Evolutionary conservation across 2,888 invertebrate species (phyloP).

Genomic region (Ochropleura leucogaster): DNA sequence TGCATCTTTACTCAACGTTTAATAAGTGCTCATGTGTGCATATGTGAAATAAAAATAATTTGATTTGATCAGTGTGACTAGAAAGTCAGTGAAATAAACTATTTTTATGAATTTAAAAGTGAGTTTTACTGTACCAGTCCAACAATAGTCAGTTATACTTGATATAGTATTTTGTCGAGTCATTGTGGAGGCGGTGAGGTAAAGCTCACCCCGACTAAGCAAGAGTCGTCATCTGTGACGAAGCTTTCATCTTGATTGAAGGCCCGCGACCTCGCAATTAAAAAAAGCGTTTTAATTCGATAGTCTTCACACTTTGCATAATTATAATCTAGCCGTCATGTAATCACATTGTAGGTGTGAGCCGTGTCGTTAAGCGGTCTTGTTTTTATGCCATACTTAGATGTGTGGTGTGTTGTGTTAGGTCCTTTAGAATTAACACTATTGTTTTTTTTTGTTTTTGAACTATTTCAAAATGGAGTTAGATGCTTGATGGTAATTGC

Average conservation of each 20-base stretch:
- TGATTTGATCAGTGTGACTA: too few relatives aligned
- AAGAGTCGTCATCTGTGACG: slow-evolving; percentile 59
- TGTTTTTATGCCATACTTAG: background rate
- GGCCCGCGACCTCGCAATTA: slow-evolving; percentile 74
- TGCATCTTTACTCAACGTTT: too few relatives aligned
- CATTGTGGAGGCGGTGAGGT: slow-evolving; percentile 24
- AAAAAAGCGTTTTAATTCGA: slow-evolving; percentile 71
- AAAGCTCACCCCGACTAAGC: slow-evolving; percentile 30
- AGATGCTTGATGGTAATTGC: too few relatives aligned
- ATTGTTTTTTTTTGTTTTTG: background rate
- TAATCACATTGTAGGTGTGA: slow-evolving; percentile 23
- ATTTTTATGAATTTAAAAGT: too few relatives aligned
- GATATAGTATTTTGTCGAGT: slow-evolving; percentile 52
- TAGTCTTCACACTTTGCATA: slow-evolving; percentile 73
- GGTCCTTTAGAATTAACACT: background rate
- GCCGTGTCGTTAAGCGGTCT: background rate
- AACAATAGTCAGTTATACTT: slow-evolving; percentile 42
- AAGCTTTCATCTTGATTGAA: slow-evolving; percentile 82
- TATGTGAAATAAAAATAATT: too few relatives aligned
- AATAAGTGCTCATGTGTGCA: too few relatives aligned
- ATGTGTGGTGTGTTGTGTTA: background rate
- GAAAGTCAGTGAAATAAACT: too few relatives aligned
- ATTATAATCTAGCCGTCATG: slow-evolving; percentile 56
- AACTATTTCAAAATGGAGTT: background rate
- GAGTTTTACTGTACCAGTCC: too few relatives aligned